Percentiles rank a stretch among this genome's conserved stretches.
Conservation (phyloP, 2,888 invertebrate species). For the Cerceris rybyensis region DNA sequence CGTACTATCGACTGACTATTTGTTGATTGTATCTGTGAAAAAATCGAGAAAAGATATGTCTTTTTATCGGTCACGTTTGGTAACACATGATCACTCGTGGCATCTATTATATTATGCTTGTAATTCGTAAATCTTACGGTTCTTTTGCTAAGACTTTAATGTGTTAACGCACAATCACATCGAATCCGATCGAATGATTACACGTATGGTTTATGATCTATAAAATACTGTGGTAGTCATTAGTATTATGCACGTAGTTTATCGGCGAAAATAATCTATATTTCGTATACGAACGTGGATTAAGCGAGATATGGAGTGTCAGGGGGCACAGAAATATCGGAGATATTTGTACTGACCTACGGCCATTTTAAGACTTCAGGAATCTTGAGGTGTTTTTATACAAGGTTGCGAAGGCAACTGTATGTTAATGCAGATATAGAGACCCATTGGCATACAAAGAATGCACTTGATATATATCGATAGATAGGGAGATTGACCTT, state of each 20-base stretch:
- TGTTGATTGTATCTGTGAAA: conserved; percentile 23
- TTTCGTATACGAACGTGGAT: conserved; percentile 16
- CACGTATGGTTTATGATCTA: conserved; percentile 38
- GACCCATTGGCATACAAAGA: too few relatives aligned
- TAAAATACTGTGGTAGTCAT: conserved; percentile 26
- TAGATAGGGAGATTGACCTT: too few relatives aligned
- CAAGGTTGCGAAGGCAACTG: too few relatives aligned
- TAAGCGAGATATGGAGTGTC: conserved; percentile 1
- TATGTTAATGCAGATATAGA: too few relatives aligned
- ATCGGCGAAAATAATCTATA: conserved; percentile 27
- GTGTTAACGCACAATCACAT: conserved; percentile 14
- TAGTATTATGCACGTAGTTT: conserved; percentile 23
- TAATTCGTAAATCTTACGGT: background rate
- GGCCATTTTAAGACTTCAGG: too few relatives aligned
- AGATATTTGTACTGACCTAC: too few relatives aligned
- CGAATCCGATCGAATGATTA: conserved; percentile 16
- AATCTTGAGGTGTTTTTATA: too few relatives aligned
- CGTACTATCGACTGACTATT: conserved; percentile 34
- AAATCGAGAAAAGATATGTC: conserved; percentile 7
- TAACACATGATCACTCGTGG: background rate
- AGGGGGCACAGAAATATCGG: background rate
- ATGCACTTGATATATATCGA: too few relatives aligned
- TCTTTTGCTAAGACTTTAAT: background rate
- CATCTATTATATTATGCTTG: conserved; percentile 10
- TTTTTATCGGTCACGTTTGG: conserved; percentile 8